Conservation (phyloP, 2,888 invertebrate species). For the Myopa tessellatipennis region DNA sequence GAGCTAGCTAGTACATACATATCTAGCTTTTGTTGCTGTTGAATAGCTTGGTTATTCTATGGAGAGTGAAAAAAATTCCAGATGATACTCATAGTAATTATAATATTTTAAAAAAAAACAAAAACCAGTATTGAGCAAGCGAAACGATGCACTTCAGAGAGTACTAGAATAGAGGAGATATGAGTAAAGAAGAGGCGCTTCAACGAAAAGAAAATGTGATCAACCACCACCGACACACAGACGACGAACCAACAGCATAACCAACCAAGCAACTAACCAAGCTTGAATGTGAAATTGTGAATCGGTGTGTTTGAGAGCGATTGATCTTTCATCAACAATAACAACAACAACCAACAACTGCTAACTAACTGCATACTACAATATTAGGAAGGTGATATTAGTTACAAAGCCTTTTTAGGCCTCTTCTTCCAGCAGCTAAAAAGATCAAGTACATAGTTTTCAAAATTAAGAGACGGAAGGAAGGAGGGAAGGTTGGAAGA, state of each 20-base stretch:
- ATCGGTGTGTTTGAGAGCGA: conserved; percentile 41
- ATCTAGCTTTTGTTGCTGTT: too few species aligned
- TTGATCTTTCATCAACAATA: conserved; percentile 43
- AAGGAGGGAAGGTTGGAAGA: conserved; percentile 41
- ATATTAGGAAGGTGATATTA: conserved; percentile 29
- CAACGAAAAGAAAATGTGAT: conserved; percentile 32
- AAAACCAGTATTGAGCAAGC: conserved; percentile 17
- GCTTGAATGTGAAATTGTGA: conserved; percentile 41
- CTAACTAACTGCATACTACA: background rate
- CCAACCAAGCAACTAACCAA: conserved; percentile 49
- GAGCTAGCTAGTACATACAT: too few species aligned
- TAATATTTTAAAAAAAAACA: background rate
- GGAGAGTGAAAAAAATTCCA: conserved; percentile 4
- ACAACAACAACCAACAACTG: conserved; percentile 29
- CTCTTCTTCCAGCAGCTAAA: background rate
- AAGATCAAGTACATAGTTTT: conserved; percentile 38
- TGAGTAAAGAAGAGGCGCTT: background rate
- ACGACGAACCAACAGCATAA: conserved; percentile 43
- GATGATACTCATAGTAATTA: too few species aligned
- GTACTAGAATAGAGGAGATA: background rate
- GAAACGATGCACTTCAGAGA: conserved; percentile 46
- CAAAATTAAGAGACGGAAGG: conserved; percentile 34
- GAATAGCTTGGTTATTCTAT: background rate
- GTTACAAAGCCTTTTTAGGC: background rate
- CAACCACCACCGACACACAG: conserved; percentile 1